A percentile compares a stretch with the other conserved stretches of the same genome.
These are phyloP conservation scores for Molorchus minor DNA, from an alignment of 2,888 invertebrate genomes.

Conservation along the genomic window DNA sequence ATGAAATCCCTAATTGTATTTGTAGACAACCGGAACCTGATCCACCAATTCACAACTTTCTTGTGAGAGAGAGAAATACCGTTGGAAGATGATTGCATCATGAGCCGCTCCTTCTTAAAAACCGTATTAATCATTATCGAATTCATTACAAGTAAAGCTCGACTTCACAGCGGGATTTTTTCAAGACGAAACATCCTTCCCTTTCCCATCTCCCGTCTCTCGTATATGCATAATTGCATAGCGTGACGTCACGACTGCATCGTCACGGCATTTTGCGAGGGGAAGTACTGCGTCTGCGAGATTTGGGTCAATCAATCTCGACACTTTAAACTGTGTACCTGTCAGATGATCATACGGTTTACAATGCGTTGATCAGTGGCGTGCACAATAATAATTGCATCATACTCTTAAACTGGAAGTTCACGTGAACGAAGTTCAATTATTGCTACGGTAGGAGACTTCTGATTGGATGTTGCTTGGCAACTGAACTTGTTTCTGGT, in stretches of 20 bases:
- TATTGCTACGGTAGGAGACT: too few species aligned
- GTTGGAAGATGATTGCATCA: conserved; percentile 3
- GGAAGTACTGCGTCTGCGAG: conserved; percentile 5
- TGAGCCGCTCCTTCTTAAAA: background rate
- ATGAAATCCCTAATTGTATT: too few species aligned
- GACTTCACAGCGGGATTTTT: background rate
- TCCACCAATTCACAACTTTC: conserved; percentile 8
- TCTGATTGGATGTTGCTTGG: too few species aligned
- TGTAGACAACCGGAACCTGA: background rate
- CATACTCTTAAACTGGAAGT: too few species aligned
- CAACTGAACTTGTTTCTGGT: too few species aligned
- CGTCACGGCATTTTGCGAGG: conserved; percentile 7
- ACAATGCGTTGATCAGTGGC: too few species aligned
- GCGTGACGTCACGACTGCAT: conserved; percentile 6
- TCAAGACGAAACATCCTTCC: conserved; percentile 9
- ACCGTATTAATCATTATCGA: conserved; percentile 6
- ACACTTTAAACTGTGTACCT: too few species aligned
- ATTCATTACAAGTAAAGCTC: background rate
- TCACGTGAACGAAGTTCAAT: too few species aligned
- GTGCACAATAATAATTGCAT: too few species aligned
- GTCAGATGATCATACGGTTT: too few species aligned
- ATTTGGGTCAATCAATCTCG: conserved; percentile 18
- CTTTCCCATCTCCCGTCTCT: background rate
- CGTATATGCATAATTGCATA: background rate
- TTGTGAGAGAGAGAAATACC: background rate